phyloP scores from a whole-genome alignment of 1,140 invertebrate genomes.

The Dreissena rostriformis region DNA sequence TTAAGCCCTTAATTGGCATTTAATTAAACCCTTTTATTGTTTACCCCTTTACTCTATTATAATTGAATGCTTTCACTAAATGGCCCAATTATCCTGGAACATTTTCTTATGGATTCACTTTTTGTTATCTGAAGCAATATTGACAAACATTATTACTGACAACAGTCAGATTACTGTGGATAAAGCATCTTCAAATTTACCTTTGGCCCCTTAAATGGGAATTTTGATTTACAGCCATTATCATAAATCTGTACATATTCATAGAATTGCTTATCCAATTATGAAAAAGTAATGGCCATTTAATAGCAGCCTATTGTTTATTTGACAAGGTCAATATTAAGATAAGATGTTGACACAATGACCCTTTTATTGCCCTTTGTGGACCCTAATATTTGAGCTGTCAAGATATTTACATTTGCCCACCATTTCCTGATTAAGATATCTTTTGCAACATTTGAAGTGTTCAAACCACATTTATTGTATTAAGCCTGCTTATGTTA shows the following conservation, averaged over 20 bases:
- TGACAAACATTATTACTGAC: slow-evolving; percentile 35
- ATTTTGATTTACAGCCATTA: slow-evolving; percentile 26
- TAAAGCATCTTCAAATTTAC: neutral
- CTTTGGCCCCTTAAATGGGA: neutral
- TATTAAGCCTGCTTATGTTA: too few species aligned
- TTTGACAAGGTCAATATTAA: slow-evolving; percentile 25
- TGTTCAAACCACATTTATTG: too few species aligned
- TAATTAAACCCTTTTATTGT: slow-evolving; percentile 15
- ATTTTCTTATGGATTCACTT: neutral
- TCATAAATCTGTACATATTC: slow-evolving; percentile 46
- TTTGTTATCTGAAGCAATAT: slow-evolving; percentile 34
- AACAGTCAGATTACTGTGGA: neutral
- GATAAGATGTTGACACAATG: slow-evolving; percentile 36
- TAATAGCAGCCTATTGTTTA: slow-evolving; percentile 4
- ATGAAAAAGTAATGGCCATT: slow-evolving; percentile 32
- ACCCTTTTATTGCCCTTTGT: slow-evolving; percentile 27
- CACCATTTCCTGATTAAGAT: slow-evolving; percentile 18
- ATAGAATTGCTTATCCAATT: slow-evolving; percentile 24
- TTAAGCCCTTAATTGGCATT: slow-evolving; percentile 31
- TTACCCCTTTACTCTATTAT: slow-evolving; percentile 17
- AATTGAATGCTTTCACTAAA: neutral
- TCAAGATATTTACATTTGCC: slow-evolving; percentile 6
- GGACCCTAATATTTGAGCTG: neutral
- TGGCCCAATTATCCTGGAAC: slow-evolving; percentile 28
- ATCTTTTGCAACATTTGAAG: too few species aligned